phyloP scores from a whole-genome alignment of 2,797 vertebrate species.

The Centroberyx gerrardi region DNA sequence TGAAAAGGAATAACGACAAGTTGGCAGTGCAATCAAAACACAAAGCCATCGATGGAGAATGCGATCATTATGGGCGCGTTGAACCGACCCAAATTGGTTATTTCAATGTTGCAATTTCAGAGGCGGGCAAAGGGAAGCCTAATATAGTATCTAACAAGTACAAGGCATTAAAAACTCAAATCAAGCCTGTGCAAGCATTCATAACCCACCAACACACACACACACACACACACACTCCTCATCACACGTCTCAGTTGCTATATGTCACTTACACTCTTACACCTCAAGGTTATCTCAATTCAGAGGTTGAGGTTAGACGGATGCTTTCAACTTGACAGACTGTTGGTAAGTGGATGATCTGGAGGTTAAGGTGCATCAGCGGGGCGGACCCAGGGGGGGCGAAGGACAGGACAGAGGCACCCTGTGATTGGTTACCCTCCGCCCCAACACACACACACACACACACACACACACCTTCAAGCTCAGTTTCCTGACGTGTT shows the following conservation, averaged over 20 bases:
- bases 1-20: constrained; percentile 36
- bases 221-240: not conserved
- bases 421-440: not conserved
- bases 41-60: constrained; percentile 30
- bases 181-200: not conserved
- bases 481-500: not conserved
- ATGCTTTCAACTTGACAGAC: not conserved
- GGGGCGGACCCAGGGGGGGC: not conserved
- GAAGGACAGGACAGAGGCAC: not conserved
- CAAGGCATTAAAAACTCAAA: constrained; percentile 17
- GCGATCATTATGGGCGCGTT: constrained; percentile 39
- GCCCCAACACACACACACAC: not conserved
- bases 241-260: not conserved
- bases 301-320: not conserved
- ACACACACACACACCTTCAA: constrained; percentile 1
- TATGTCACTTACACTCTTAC: not conserved
- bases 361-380: constrained; percentile 13
- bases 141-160: constrained; percentile 27
- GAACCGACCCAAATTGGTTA: constrained; percentile 50
- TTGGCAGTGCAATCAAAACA: constrained; percentile 64
- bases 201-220: not conserved
- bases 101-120: constrained; percentile 39
- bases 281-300: not conserved
- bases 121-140: constrained; percentile 20
- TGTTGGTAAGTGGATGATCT: constrained; percentile 3